phyloP scores from a whole-genome alignment of 1,140 invertebrate species.

The Megathymus violae region DNA sequence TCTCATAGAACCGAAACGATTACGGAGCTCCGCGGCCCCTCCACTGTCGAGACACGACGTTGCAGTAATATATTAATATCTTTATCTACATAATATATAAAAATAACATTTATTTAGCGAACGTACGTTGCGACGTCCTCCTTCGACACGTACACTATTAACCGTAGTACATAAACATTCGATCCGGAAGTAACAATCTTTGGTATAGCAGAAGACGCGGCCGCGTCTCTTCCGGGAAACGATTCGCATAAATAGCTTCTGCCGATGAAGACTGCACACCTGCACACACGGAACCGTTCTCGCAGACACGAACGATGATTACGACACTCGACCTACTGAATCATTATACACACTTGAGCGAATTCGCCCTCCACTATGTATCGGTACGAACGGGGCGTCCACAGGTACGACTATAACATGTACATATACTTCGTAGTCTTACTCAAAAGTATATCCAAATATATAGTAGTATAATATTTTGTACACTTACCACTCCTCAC shows the following conservation, averaged over 20 bases:
- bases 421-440: conserved; percentile 38
- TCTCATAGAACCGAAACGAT: conserved; percentile 23
- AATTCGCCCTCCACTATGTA: too few relatives aligned
- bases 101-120: conserved; percentile 38
- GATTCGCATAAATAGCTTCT: too few relatives aligned
- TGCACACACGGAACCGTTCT: too few relatives aligned
- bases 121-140: conserved; percentile 20
- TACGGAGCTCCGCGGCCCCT: conserved; percentile 4
- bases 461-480: conserved; percentile 58
- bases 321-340: too few relatives aligned
- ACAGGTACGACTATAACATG: conserved; percentile 34
- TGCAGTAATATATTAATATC: conserved; percentile 33
- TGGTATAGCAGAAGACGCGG: conserved; percentile 54
- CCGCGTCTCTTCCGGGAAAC: too few relatives aligned
- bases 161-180: conserved; percentile 24
- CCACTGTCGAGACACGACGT: conserved; percentile 24
- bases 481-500: conserved; percentile 63
- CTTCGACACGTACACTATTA: conserved; percentile 28
- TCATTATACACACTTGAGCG: too few relatives aligned
- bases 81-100: conserved; percentile 27
- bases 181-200: conserved; percentile 45
- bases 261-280: too few relatives aligned
- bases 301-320: too few relatives aligned
- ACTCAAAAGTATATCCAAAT: conserved; percentile 55
- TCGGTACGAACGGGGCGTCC: too few relatives aligned